Conservation (phyloP, 2,888 invertebrate genomes). For the Sinhomidia bicolor region DNA sequence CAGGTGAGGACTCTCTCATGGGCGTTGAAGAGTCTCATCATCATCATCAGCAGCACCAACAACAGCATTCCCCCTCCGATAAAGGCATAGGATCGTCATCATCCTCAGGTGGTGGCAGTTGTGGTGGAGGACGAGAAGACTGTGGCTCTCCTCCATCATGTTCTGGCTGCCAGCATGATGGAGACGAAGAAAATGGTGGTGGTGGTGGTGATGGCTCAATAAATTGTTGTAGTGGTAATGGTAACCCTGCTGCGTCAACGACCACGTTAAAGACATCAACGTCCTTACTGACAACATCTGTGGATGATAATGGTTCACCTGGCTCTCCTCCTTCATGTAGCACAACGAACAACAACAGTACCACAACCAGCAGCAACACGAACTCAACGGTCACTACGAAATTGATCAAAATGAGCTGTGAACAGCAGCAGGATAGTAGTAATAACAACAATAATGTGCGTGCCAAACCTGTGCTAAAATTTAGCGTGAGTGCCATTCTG, state of each 20-base stretch:
- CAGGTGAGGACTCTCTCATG: constrained; percentile 59
- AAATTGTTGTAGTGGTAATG: constrained; percentile 55
- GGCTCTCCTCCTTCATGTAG: background rate
- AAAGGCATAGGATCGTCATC: constrained; percentile 54
- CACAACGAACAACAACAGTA: background rate
- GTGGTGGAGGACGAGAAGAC: constrained; percentile 47
- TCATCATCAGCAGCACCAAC: background rate
- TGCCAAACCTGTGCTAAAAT: constrained; percentile 90
- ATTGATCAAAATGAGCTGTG: constrained; percentile 75
- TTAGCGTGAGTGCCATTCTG: constrained; percentile 95
- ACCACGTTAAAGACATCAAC: constrained; percentile 55
- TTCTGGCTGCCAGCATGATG: constrained; percentile 63
- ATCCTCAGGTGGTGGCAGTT: constrained; percentile 53
- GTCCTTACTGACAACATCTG: constrained; percentile 36
- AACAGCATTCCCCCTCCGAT: constrained; percentile 50
- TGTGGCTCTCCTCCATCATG: constrained; percentile 54
- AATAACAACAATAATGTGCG: constrained; percentile 77
- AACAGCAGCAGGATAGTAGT: constrained; percentile 63
- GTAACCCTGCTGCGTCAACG: constrained; percentile 20
- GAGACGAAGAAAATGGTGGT: constrained; percentile 29
- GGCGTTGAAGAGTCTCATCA: constrained; percentile 52
- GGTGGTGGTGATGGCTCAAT: constrained; percentile 58
- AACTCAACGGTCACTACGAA: constrained; percentile 46
- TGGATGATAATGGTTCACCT: constrained; percentile 46
- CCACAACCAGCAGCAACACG: background rate